Base-by-base conservation (phyloP, 2,888 invertebrate species). In the Patella depressa region DNA sequence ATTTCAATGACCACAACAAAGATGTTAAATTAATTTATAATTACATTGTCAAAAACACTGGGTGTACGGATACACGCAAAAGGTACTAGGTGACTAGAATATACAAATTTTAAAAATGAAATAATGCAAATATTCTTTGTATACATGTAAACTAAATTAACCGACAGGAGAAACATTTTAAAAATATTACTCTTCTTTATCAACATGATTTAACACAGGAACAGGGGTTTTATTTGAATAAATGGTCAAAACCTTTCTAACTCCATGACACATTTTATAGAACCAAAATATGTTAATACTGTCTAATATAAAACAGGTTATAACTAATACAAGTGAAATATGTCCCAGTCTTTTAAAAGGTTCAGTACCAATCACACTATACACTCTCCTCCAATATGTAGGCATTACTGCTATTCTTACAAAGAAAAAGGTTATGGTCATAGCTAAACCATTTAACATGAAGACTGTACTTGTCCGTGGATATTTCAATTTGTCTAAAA, bases 241-340 rank as follows among this genome's bases (percentile, higher is more conserved):
- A 72, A 79, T 75, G n/a, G 74, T 82, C 29, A 87, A 72, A 3
- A 89, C 86, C 82, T 88, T 89, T 24, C 78, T 73, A 57, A 86
- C 87, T 12, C 91, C 91, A 71, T 81, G 79, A 57, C 81, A 86
- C 81, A 91, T 89, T 81, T 88, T 89, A 78, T 85, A 86, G 82
- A 90, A 90, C 91, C 91, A 91, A 77, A 84, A 88, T 69, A 89
- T 76, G 83, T 91, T 91, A 53, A 91, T 87, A 45, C 83, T 77
- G 81, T 91, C 91, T 14, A 91, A 81, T 59, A 90, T 83, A 59
- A 88, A 73, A 81, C 90, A 90, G 9, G 90, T 86, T 14, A 87
- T 79, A 55, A 90, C 83, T 77, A 91, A 85, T n/a, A 91, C 87
- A 57, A 86, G 81, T 81, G 87, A 88, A n/a, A 90, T 88, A 81